Base-by-base conservation (phyloP, 2,113 vertebrate species). In the Himantopus leucocephalus region DNA sequence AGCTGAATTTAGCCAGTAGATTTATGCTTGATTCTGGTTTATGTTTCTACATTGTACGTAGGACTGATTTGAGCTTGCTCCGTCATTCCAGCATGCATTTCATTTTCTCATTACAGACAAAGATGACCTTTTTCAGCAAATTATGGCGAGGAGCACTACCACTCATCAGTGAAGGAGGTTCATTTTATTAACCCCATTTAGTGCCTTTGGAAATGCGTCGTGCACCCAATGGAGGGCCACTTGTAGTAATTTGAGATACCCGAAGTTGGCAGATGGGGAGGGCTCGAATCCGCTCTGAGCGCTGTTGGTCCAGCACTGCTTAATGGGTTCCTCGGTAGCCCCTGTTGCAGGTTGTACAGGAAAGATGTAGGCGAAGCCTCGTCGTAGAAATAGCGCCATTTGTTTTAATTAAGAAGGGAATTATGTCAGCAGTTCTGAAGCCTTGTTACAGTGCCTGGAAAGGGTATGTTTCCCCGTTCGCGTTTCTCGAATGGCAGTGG, bases 1-100 rank as follows among this genome's bases (percentile, higher is more conserved):
- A 96, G 94, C 96, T 86, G 95, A 97, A 97, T 96, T 91, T 95
- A 97, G 79, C 91, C 74, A 87, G 89, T 82, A 97, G 95, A 97
- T 97, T 96, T 96, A 88, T 80, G 47, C 52, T 88, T 86, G 95
- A 94, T 94, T 96, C 71, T 88, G 70, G 72, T 88, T 95, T 94
- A 71, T 67, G 67, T 95, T 95, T 91, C 75, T 67, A 0, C 73
- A 59, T 83, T 80, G 78, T 88, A 88, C 10, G 3, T 37, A 55
- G 90, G 63, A 90, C 95, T 96, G 84, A 88, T 96, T 67, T 79
- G 81, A 71, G 82, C 92, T 94, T 68, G 13, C 60, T 88, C 63
- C 75, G 16, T 75, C 94, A 50, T 80, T 88, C 77, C 88, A 48
- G 35, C 30, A 9, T 52, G 70, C 53, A 39, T 93, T 93, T 93